Evolutionary conservation across 1,140 invertebrate genomes (phyloP), one percentile per base, ranked within the genome.

Genomic region (Drosophila ogumai): DNA sequence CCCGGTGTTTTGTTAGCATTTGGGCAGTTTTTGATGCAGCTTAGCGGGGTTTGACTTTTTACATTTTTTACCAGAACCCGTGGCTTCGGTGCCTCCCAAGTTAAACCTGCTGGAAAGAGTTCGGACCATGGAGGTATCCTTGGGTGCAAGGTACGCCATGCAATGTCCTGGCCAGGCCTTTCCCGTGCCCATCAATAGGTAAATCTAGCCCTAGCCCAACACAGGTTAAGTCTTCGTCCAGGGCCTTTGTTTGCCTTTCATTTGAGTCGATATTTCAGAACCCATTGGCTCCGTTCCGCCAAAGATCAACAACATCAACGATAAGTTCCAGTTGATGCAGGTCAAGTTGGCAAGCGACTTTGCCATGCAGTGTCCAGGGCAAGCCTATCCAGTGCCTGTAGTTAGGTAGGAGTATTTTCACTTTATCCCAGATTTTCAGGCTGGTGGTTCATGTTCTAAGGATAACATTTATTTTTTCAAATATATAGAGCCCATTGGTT

Each of bases 261-360:
- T 43, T 8, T 13, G 17, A 10, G 22, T 38, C 2, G 3, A 19
- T 9, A 5, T 86, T 93, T 55, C 93, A 96, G 95, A 96, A 93
- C 95, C 96, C 15, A 94, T 96, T 87, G 95, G 95, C 88, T 95
- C 94, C 76, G 95, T 95, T 79, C 93, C 95, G 46, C 95, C 95
- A 28, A 96, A 94, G 92, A 94, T 95, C 59, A 93, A 93, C 50
- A 93, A 93, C 54, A 75, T 92, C 6, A 82, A 91, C 76, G 91
- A 92, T n/a, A 91, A 91, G 90, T 95, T 95, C 46, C 95, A 95
- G 65, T 94, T 84, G 47, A 66, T 90, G 73, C 88, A 91, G 73
- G 66, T 90, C 94, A 72, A 95, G 95, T 87, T 94, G 94, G 56
- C 60, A 6, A 92, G 94, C 94, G 93, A 94, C 94, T 88, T 94